Conservation (phyloP, 2,113 vertebrate species). For the Neopipo cinnamomea region DNA sequence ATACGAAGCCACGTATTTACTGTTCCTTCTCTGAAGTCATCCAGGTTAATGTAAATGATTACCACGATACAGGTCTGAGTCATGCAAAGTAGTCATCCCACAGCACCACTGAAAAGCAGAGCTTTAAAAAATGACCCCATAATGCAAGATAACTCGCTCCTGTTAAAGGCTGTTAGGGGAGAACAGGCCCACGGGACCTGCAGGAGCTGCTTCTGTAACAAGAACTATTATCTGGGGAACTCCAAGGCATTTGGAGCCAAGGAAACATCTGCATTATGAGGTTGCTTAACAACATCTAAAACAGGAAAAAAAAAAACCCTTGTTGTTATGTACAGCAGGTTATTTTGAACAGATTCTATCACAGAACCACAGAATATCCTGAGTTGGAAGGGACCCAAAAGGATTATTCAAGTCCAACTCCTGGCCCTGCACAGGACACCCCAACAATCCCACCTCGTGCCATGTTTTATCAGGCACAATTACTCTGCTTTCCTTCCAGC, state of each 20-base stretch:
- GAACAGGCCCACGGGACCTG: not conserved
- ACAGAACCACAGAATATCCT: not conserved
- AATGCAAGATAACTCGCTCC: not conserved
- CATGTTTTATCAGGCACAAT: not conserved
- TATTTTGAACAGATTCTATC: not conserved
- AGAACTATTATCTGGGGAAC: not conserved
- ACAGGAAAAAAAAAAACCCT: not conserved
- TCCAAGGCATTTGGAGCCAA: not conserved
- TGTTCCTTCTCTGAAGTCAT: not conserved
- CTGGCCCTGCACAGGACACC: not conserved
- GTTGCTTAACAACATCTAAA: constrained; percentile 1
- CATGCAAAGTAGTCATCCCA: not conserved
- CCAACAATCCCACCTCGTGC: not conserved
- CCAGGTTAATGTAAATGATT: not conserved
- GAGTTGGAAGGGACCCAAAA: not conserved
- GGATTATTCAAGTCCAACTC: not conserved
- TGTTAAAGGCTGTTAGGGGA: not conserved
- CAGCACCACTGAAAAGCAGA: not conserved
- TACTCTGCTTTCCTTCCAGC: not conserved
- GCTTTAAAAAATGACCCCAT: not conserved
- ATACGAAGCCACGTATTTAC: not conserved
- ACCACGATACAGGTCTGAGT: not conserved
- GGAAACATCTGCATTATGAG: not conserved
- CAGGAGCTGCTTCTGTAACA: not conserved
- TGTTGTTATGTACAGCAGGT: not conserved